A percentile compares a stretch with the other conserved stretches of the same genome.
Conservation (phyloP, 2,797 vertebrate genomes). For the Balearica regulorum region DNA sequence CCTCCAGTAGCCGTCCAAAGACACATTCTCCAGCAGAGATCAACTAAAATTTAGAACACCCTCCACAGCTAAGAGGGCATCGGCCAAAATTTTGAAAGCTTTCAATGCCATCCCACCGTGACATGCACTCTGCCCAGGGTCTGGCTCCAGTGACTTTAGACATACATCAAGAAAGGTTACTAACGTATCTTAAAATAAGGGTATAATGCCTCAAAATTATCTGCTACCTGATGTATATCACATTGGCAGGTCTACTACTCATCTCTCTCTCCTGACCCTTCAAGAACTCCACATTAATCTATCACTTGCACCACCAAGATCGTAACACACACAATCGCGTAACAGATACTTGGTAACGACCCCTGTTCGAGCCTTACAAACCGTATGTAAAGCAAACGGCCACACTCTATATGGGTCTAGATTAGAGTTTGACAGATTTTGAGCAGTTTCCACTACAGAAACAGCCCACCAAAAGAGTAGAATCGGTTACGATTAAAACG, state of each 20-base stretch:
- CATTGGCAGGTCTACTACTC: background rate
- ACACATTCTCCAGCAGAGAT: background rate
- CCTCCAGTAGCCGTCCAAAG: background rate
- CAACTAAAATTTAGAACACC: background rate
- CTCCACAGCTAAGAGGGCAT: background rate
- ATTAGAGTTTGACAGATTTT: background rate
- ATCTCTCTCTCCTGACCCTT: background rate
- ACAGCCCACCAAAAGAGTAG: background rate
- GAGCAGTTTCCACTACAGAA: background rate
- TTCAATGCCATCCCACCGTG: background rate
- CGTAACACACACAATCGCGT: fast-evolving
- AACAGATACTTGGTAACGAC: background rate
- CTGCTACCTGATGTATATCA: background rate
- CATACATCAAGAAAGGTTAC: background rate
- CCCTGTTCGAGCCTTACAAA: background rate
- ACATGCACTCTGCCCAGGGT: background rate
- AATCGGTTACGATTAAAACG: background rate
- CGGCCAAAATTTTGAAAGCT: background rate
- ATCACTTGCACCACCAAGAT: background rate
- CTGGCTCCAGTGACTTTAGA: background rate
- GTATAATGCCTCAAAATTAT: background rate
- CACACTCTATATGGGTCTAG: background rate
- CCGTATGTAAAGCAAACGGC: fast-evolving
- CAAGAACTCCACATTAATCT: background rate
- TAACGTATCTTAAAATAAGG: background rate